A percentile compares a stretch with the other conserved stretches of the same genome.
Evolutionary conservation across 1,140 invertebrate genomes (phyloP).

Genomic region (Panagrolaimus sp.): DNA sequence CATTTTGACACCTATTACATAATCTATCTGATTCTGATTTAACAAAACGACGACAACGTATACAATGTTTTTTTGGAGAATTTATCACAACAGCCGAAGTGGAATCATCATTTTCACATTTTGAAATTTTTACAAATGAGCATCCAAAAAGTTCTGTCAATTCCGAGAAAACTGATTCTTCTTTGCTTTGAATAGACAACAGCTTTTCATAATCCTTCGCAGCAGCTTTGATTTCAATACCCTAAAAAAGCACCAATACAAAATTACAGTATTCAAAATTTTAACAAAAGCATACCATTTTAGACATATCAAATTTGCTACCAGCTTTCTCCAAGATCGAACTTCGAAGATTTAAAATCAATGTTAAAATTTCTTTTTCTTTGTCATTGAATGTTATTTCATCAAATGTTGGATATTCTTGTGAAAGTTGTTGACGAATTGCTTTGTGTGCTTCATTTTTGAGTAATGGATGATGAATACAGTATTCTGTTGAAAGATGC

Average conservation of each 20-base stretch:
- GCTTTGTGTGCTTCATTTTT: slow-evolving; percentile 21
- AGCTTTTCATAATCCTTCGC: slow-evolving; percentile 13
- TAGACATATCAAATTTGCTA: slow-evolving; percentile 34
- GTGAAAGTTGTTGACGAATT: neutral
- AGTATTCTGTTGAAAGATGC: slow-evolving; percentile 50
- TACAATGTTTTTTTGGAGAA: slow-evolving; percentile 19
- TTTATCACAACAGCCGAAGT: neutral
- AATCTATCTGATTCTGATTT: too few species aligned
- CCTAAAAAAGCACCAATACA: slow-evolving; percentile 17
- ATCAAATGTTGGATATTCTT: neutral
- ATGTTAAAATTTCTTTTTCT: neutral
- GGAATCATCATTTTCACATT: neutral
- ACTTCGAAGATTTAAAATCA: slow-evolving; percentile 2
- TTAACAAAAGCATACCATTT: slow-evolving; percentile 25
- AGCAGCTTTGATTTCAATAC: slow-evolving; percentile 18
- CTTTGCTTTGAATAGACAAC: slow-evolving; percentile 6
- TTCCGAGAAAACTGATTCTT: slow-evolving; percentile 27
- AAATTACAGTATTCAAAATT: slow-evolving; percentile 10
- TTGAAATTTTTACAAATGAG: slow-evolving; percentile 19
- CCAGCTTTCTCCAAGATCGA: neutral
- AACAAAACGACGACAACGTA: slow-evolving; percentile 8
- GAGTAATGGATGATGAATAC: slow-evolving; percentile 35
- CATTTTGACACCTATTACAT: too few species aligned
- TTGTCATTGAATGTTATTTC: neutral
- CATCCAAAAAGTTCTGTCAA: slow-evolving; percentile 45